Evolutionary conservation across 2,888 invertebrate species (phyloP), one percentile per base, ranked within the genome.

Genomic region (Mythimna lalbum): DNA sequence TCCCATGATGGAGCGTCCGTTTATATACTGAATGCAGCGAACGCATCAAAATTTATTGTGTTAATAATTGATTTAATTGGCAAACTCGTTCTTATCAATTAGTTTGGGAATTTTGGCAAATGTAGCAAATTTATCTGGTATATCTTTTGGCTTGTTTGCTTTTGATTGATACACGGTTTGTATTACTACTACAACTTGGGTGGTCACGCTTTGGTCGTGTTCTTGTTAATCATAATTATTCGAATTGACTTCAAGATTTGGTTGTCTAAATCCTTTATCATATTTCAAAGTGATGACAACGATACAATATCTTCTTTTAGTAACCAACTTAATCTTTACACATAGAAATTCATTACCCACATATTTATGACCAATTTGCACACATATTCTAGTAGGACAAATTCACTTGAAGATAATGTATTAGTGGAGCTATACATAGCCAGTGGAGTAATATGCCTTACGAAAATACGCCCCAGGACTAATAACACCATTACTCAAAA

Each of bases 401-500:
- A 73, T 81, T 81, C 81, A 77, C 80, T 80, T 64, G 73, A 82
- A 88, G 86, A 87, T 86, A 86, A 43, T 5, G 43, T 43, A 43
- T 43, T 43, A 43, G 43, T 43, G 17, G 43, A 19, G 43, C 43
- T 88, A 87, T 86, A 86, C 83, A 81, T 86, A 82, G 76, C 82
- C 74, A 81, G 83, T 77, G 73, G 78, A 87, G 86, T 87, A 87
- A 89, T 86, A 86, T 80, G 78, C 84, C 83, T 87, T 90, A 87
- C 84, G 84, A 88, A 87, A 87, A 86, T 82, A 84, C 86, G 86
- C 85, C 78, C 74, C 80, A 80, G 84, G 87, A 87, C 83, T 88
- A 90, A 90, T 90, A 89, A 88, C 84, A 79, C 83, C 83, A 90
- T 90, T 89, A 88, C 85, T 90, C 89, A 90, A 81, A 84, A 84